phyloP scores from a whole-genome alignment of 2,888 invertebrate species.

The Temnothorax unifasciatus region DNA sequence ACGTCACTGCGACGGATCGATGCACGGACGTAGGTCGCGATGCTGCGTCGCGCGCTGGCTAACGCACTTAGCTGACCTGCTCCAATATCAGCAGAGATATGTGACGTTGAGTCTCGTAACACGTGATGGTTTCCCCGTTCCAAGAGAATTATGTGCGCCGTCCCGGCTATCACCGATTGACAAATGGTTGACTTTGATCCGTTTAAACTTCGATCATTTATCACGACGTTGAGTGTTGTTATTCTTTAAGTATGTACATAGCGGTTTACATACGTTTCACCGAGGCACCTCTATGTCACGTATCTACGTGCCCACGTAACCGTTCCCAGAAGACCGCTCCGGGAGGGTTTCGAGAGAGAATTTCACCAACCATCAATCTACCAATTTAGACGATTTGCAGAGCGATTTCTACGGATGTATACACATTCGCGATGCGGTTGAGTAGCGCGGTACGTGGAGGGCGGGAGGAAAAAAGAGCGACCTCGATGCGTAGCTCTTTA shows the following conservation, averaged over 20 bases:
- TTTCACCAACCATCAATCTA: conserved; percentile 25
- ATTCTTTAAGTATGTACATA: neutral
- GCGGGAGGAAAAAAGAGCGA: neutral
- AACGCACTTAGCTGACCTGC: conserved; percentile 74
- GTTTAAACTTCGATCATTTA: neutral
- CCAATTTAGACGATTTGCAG: neutral
- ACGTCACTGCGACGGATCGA: conserved; percentile 28
- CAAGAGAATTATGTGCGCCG: neutral
- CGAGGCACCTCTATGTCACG: neutral
- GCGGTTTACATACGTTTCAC: neutral
- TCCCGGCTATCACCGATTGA: neutral
- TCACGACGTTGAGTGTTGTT: neutral
- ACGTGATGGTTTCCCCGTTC: conserved; percentile 69
- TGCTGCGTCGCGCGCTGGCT: conserved; percentile 56
- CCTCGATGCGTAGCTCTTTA: neutral
- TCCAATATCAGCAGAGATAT: conserved; percentile 69
- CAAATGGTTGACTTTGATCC: neutral
- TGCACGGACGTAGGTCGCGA: conserved; percentile 52
- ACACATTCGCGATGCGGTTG: neutral
- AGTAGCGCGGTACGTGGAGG: neutral
- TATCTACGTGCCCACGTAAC: neutral
- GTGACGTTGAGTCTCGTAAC: conserved; percentile 61
- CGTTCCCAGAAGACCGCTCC: neutral
- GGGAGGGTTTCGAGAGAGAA: conserved; percentile 17
- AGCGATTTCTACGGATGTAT: conserved; percentile 7